Evolutionary conservation across 92 coral and sea anemone genomes (phyloP).

Genomic region (Paramuricea clavata): DNA sequence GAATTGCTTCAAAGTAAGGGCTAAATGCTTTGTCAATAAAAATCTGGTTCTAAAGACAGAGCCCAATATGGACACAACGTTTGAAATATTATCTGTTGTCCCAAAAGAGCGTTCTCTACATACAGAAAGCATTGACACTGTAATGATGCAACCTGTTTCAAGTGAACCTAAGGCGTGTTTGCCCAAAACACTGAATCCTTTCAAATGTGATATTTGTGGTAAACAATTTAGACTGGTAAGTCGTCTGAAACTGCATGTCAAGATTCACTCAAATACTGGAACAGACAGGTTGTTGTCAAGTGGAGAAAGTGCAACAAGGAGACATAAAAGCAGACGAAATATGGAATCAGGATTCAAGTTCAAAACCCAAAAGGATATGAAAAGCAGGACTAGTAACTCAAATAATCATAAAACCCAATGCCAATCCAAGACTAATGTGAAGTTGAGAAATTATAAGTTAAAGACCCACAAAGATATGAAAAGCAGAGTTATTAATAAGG

Average conservation of each 20-base stretch:
- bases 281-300: background rate
- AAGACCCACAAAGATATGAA: too few relatives aligned
- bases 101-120: background rate
- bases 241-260: background rate
- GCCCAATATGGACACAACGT: background rate
- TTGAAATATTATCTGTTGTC: background rate
- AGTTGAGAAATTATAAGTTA: too few relatives aligned
- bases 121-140: background rate
- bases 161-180: background rate
- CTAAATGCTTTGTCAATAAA: background rate
- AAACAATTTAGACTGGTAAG: background rate
- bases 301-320: background rate
- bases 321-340: too few relatives aligned
- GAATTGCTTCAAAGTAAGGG: background rate
- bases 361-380: background rate
- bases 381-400: too few relatives aligned
- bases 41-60: background rate
- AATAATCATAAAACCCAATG: too few relatives aligned
- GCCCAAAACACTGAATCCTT: background rate
- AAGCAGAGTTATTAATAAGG: background rate
- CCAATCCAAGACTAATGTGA: too few relatives aligned
- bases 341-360: background rate
- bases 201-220: constrained; percentile 2
- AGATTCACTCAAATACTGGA: background rate
- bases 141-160: constrained; percentile 16